Evolutionary conservation across 1,140 invertebrate species (phyloP).

Genomic region (Bombus haemorrhoidalis): DNA sequence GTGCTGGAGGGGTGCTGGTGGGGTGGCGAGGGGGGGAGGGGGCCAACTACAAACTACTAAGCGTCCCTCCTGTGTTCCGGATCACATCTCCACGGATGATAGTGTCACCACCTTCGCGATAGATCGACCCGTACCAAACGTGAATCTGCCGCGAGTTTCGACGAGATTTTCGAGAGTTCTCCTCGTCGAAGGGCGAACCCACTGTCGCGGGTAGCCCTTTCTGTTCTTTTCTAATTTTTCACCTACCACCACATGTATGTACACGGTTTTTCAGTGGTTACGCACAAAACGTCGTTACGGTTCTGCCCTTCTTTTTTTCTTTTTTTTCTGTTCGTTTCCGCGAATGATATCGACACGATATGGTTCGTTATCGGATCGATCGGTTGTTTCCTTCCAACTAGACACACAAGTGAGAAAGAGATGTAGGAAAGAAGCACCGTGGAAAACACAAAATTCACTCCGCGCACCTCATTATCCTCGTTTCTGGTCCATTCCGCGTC

Average conservation of each 20-base stretch:
- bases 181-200: background rate
- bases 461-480: slow-evolving; percentile 37
- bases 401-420: background rate
- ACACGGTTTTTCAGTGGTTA: background rate
- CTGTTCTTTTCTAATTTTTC: background rate
- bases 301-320: background rate
- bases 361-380: background rate
- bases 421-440: background rate
- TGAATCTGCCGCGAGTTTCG: slow-evolving; percentile 21
- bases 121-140: slow-evolving; percentile 53
- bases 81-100: slow-evolving; percentile 80
- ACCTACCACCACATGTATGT: background rate
- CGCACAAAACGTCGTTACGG: background rate
- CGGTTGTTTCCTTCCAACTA: background rate
- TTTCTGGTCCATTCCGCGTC: slow-evolving; percentile 1
- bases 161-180: background rate
- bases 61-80: slow-evolving; percentile 72
- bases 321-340: background rate
- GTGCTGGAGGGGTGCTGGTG: slow-evolving; percentile 56
- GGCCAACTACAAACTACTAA: slow-evolving; percentile 81
- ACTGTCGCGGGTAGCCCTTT: background rate
- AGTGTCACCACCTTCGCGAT: slow-evolving; percentile 71
- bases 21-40: slow-evolving; percentile 51
- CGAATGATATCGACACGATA: background rate
- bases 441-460: slow-evolving; percentile 39